Conservation (phyloP, 2,888 invertebrate genomes). For the Trimorus sp. region DNA sequence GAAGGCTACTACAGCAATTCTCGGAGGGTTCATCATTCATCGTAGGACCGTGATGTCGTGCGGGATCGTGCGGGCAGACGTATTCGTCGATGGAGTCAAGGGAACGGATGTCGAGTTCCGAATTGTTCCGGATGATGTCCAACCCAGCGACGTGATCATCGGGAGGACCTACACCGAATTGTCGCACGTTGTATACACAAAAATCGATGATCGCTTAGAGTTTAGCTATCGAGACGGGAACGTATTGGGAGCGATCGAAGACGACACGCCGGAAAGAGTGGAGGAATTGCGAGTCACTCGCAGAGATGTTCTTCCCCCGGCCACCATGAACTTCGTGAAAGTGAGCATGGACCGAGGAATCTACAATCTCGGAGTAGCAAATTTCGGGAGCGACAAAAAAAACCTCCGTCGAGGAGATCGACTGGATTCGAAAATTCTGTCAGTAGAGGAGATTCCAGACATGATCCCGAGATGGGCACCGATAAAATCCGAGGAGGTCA, state of each 20-base stretch:
- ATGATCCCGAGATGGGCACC: background rate
- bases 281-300: too few species aligned
- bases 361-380: too few species aligned
- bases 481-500: background rate
- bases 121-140: slow-evolving; percentile 27
- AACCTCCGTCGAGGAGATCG: background rate
- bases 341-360: too few species aligned
- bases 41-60: slow-evolving; percentile 30
- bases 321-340: too few species aligned
- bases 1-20: background rate
- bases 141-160: slow-evolving; percentile 7
- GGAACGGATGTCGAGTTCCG: slow-evolving; percentile 46
- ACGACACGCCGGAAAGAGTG: too few species aligned
- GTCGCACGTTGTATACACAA: slow-evolving; percentile 15
- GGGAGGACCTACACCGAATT: slow-evolving; percentile 28
- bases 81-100: slow-evolving; percentile 58
- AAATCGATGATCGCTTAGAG: background rate
- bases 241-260: too few species aligned
- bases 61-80: slow-evolving; percentile 29
- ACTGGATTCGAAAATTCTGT: background rate
- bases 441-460: background rate
- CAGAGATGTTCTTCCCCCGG: too few species aligned
- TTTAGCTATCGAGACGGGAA: too few species aligned
- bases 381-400: background rate
- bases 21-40: background rate